Conservation (phyloP, 2,888 invertebrate genomes). For the Perdita meconis region DNA sequence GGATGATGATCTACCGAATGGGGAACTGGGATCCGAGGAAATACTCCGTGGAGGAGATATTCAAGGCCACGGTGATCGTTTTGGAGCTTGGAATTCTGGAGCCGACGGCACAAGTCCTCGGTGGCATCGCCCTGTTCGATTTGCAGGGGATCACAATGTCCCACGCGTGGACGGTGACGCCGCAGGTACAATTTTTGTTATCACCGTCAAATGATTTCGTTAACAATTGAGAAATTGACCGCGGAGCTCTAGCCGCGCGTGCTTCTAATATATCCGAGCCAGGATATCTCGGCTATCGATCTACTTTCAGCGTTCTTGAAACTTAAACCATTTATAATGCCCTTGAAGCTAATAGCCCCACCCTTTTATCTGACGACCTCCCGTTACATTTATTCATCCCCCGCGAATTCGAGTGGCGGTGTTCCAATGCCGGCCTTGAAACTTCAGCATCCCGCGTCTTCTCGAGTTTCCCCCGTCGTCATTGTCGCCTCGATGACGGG, state of each 20-base stretch:
- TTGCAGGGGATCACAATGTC: slow-evolving; percentile 89
- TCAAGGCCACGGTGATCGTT: slow-evolving; percentile 89
- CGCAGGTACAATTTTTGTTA: slow-evolving; percentile 83
- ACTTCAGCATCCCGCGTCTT: slow-evolving; percentile 28
- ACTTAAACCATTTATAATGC: slow-evolving; percentile 53
- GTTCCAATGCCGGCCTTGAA: slow-evolving; percentile 43
- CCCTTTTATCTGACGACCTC: slow-evolving; percentile 37
- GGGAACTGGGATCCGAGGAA: slow-evolving; percentile 91
- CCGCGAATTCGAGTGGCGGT: slow-evolving; percentile 22
- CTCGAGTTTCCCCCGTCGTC: neutral
- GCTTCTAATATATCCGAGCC: slow-evolving; percentile 30
- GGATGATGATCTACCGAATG: slow-evolving; percentile 90
- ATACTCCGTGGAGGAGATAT: slow-evolving; percentile 88
- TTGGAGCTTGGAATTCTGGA: slow-evolving; percentile 91
- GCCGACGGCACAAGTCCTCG: slow-evolving; percentile 90
- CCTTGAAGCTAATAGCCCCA: slow-evolving; percentile 50
- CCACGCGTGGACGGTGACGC: slow-evolving; percentile 91
- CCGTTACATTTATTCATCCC: slow-evolving; percentile 56
- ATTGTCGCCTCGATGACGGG: neutral
- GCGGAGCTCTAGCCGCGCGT: neutral
- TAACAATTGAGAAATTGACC: slow-evolving; percentile 13
- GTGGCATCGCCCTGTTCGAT: slow-evolving; percentile 92
- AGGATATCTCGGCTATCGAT: slow-evolving; percentile 40
- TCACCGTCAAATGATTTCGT: no score
- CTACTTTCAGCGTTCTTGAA: slow-evolving; percentile 44